These are phyloP conservation scores for Microctonus brassicae DNA, from an alignment of 2,888 invertebrate genomes.

Conservation along the genomic window DNA sequence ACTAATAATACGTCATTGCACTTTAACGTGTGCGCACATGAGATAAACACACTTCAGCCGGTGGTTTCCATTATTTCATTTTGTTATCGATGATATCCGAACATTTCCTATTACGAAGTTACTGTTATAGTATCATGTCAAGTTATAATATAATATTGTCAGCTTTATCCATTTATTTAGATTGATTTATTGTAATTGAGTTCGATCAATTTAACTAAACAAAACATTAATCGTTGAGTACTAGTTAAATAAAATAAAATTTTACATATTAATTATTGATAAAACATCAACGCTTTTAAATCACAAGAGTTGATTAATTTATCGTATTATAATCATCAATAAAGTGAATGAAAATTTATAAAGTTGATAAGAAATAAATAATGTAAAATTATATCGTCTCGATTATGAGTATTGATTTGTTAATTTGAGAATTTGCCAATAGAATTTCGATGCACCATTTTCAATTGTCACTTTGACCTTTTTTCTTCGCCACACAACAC, in stretches of 20 bases:
- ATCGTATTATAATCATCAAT: too few species aligned
- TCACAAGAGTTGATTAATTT: too few species aligned
- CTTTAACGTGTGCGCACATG: constrained; percentile 39
- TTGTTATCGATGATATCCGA: constrained; percentile 2
- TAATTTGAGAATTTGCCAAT: neutral
- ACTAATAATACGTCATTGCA: constrained; percentile 47
- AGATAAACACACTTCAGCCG: constrained; percentile 32
- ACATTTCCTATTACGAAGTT: neutral
- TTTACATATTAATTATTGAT: too few species aligned
- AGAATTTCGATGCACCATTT: neutral
- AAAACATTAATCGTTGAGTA: too few species aligned
- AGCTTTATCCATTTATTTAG: neutral
- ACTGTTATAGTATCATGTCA: neutral
- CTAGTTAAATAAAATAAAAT: too few species aligned
- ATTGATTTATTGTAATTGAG: neutral
- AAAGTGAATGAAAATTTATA: too few species aligned
- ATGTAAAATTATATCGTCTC: neutral
- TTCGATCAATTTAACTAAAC: neutral
- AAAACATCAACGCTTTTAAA: too few species aligned
- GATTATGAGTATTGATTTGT: neutral
- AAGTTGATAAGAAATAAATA: neutral
- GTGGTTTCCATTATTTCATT: constrained; percentile 28
- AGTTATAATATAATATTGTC: too few species aligned
- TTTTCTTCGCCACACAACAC: neutral
- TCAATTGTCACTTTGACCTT: neutral